Evolutionary conservation across 2,797 vertebrate genomes (phyloP), one percentile per base, ranked within the genome.

Genomic region (Coreius guichenoti): DNA sequence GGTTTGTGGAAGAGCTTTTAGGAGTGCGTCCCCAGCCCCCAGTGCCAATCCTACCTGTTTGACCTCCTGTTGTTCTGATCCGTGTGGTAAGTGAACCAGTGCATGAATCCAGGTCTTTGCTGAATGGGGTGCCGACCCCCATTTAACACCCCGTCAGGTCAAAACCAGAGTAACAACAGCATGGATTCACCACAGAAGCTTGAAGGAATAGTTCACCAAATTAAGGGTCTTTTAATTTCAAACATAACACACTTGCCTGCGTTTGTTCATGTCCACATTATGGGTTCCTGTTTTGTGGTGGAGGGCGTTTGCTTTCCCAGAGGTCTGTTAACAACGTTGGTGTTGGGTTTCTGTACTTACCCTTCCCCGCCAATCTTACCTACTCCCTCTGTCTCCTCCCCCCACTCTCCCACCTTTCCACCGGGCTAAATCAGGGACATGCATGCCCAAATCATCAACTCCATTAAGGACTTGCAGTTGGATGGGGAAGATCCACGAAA

Each of bases 401-500:
- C 87, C 54, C 65, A 54, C 39, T 85, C 63, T 39, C 61, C 36
- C 43, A 81, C 63, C 47, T 70, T 36, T 29, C 58, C 49, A 49
- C 36, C 49, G 78, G 89, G 85, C 87, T 87, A 92, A 87, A 94
- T 95, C 94, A 99, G 98, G 92, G 97, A 98, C 90, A 97, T 98
- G 96, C 97, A 99, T 96, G 97, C 96, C 88, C 97, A 99, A 96
- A 97, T 99, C 95, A 97, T 99, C 96, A 96, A 93, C 94, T 98
- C 96, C 93, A 98, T 99, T 94, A 98, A 98, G 96, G 98, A 97
- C 95, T 96, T 99, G 92, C 97, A 96, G 88, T 95, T 97, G 97
- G 97, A 98, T 92, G 97, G 96, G 54, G 97, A 96, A 92, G 98
- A 98, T 94, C 97, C 98, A 87, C 95, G 97, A 90, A 96, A 95